Base-by-base conservation (phyloP, 2,888 invertebrate species). In the Hedya salicella region DNA sequence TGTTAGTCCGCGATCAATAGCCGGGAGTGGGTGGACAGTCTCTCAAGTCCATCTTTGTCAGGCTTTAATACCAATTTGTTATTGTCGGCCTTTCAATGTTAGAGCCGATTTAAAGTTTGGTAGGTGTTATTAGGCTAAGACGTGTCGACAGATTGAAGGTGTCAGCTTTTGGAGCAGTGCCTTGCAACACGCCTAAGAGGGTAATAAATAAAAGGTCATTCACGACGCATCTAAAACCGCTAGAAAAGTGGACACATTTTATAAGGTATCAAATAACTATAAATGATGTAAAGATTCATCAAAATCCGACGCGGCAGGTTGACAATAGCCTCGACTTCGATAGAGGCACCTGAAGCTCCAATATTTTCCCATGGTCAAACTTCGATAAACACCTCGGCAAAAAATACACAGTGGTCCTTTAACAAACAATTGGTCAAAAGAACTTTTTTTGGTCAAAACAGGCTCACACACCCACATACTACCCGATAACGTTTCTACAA, bases 301-400 rank as follows among this genome's bases (percentile, higher is more conserved):
- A 71, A 82, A 79, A 71, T 75, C 69, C 54, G 67, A 71, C 73
- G 68, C 68, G 81, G 73, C 89, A 90, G 87, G 89, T 91, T 86
- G 80, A 89, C 89, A 90, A 89, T 81, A 69, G 80, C 71, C 73
- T 73, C 78, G 78, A 81, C 78, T 83, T 78, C 78, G 83, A 87
- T 83, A 85, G 78, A 85, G 86, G 82, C 91, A 91, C 91, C 91
- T 92, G 92, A 91, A 86, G 75, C 85, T 83, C 74, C 74, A 77
- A 91, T 88, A 91, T 91, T 91, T 91, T 92, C 92, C 91, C 92
- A 92, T 91, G 92, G 91, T 91, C 91, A 91, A 89, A 87, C 87
- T 85, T 74, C 83, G 81, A 89, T 87, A 91, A 91, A 89, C 89
- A 91, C 88, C 83, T 85, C 75, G 72, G 85, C 88, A 91, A 91